Base-by-base conservation (phyloP, 2,888 invertebrate species). In the Linnaemya tessellans region DNA sequence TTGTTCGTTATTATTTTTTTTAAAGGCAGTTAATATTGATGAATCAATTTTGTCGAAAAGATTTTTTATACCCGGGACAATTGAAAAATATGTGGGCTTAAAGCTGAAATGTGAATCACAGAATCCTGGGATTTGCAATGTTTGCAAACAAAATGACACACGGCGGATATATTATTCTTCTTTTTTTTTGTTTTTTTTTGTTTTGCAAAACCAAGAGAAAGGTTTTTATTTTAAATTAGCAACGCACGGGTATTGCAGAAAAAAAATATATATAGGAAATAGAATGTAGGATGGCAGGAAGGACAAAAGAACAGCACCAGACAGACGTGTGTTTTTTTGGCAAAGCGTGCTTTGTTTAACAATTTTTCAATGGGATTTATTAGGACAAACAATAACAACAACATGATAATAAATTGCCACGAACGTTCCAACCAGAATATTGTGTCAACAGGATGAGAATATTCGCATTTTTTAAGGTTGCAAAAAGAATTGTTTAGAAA, bases 81-180 rank as follows among this genome's bases (percentile, higher is more conserved):
- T 91, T 91, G 91, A 91, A 88, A 90, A 91, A 91, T 90, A 87
- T 88, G 84, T 83, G 80, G 88, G 88, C 75, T 77, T 87, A 88
- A 80, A 62, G 58, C 13, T 54, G 62, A 80, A 86, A 79, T 60
- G 65, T 38, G 46, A 81, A 82, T 73, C 65, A 65, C 56, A 77
- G 75, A 78, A 75, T 64, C 58, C 68, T 46, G 85, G 82, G 85
- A 85, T 85, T 82, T 81, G 79, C 82, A 82, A 79, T 87, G 85
- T 87, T 87, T 86, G 87, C 85, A 87, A 87, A 87, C 84, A 85
- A 79, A 73, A 79, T 67, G 81, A 84, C 83, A 84, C 81, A 84
- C 81, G 84, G 58, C 86, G 84, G 64, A 82, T 80, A 85, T 85
- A 60, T 85, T 15, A 30, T 30, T 51, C 25, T 56, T 71, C 30